Conservation (phyloP, 2,797 vertebrate species). For the Cyprinodon diabolis region DNA sequence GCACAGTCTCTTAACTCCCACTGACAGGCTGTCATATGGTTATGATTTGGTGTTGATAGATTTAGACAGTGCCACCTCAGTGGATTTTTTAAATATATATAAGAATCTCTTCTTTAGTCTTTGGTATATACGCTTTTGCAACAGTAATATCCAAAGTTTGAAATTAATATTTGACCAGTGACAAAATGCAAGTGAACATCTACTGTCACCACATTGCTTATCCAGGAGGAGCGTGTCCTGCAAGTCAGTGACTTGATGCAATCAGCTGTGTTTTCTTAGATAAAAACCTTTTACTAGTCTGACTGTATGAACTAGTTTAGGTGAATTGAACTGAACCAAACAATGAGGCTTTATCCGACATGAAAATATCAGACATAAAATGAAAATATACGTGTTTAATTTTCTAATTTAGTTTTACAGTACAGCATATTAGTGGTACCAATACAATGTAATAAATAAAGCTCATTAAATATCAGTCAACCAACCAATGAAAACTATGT, state of each 20-base stretch:
- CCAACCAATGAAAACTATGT: not conserved
- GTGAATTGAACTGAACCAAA: not conserved
- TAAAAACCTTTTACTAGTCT: too few species aligned
- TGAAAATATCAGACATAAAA: not conserved
- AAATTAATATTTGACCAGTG: not conserved
- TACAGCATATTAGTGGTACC: not conserved
- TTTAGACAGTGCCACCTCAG: not conserved
- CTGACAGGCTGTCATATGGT: not conserved
- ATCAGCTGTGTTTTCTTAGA: too few species aligned
- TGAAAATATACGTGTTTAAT: not conserved
- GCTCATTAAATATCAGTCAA: too few species aligned
- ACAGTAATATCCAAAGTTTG: not conserved
- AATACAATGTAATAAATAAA: not conserved
- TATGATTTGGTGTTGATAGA: conserved; percentile 11
- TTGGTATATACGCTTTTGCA: not conserved
- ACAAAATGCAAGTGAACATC: too few species aligned
- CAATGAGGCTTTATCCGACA: not conserved
- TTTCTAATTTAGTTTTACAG: not conserved
- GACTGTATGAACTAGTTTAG: too few species aligned
- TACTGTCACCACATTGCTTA: too few species aligned
- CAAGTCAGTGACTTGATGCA: too few species aligned
- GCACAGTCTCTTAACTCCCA: not conserved
- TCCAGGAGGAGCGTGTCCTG: too few species aligned
- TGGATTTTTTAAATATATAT: not conserved
- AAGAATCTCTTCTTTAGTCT: not conserved